Evolutionary conservation across 2,888 invertebrate genomes (phyloP).

Genomic region (Dicycla oo): DNA sequence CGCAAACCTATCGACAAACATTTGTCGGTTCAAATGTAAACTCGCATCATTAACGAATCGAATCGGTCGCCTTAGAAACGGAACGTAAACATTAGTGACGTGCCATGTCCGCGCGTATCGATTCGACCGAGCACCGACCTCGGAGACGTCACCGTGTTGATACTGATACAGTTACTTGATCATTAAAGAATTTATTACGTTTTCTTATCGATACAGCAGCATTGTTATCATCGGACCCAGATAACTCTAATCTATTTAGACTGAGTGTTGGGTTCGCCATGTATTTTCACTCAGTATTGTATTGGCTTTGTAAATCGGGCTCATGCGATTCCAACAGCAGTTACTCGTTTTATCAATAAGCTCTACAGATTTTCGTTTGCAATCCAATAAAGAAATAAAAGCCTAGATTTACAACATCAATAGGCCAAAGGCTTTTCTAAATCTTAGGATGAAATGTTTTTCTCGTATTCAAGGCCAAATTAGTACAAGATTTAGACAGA

Average conservation of each 20-base stretch:
- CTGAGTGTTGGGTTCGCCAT: conserved; percentile 9
- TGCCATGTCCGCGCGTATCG: conserved; percentile 72
- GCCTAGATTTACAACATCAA: conserved; percentile 29
- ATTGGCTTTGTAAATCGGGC: not conserved
- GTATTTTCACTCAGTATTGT: not conserved
- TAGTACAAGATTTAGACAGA: conserved; percentile 13
- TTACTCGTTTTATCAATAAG: conserved; percentile 7
- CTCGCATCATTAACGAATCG: conserved; percentile 73
- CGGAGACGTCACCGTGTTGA: conserved; percentile 73
- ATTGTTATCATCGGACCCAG: conserved; percentile 38
- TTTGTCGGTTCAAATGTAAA: conserved; percentile 47
- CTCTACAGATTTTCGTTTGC: conserved; percentile 27
- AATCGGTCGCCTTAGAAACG: conserved; percentile 85
- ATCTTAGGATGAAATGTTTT: conserved; percentile 41
- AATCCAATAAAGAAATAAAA: conserved; percentile 40
- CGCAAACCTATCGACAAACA: conserved; percentile 22
- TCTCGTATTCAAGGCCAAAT: conserved; percentile 15
- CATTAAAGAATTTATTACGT: conserved; percentile 49
- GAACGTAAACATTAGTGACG: conserved; percentile 84
- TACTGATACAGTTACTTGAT: conserved; percentile 60
- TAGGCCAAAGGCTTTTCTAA: conserved; percentile 29
- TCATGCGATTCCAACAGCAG: conserved; percentile 7
- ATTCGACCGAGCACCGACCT: conserved; percentile 78
- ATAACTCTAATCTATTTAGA: conserved; percentile 29
- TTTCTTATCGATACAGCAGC: conserved; percentile 56